Evolutionary conservation across 35 echinoderm and acorn worm species (phyloP).

Genomic region (Lytechinus variegatus): DNA sequence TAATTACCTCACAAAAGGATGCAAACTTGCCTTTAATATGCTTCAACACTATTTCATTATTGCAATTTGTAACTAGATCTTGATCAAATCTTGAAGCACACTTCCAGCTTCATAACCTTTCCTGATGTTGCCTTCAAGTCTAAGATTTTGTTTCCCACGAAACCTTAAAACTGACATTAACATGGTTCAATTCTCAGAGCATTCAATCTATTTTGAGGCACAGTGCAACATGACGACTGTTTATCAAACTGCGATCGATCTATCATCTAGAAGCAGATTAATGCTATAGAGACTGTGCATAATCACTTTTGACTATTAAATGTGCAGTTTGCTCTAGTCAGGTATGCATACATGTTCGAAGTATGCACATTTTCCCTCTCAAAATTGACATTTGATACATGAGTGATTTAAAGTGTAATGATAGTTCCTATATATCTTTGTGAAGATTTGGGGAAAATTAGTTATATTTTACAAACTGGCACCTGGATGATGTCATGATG

Average conservation of each 20-base stretch:
- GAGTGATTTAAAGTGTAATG: too few relatives aligned
- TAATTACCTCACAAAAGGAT: background rate
- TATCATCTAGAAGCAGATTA: background rate
- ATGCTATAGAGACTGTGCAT: background rate
- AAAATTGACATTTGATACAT: too few relatives aligned
- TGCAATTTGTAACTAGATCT: background rate
- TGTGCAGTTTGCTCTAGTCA: background rate
- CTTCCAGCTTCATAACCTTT: background rate
- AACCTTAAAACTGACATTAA: background rate
- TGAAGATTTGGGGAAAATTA: too few relatives aligned
- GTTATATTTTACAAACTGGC: too few relatives aligned
- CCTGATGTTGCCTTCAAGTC: background rate
- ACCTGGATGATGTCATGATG: too few relatives aligned
- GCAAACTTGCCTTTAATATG: background rate
- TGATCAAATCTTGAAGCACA: background rate
- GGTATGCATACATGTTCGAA: too few relatives aligned
- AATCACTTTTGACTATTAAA: background rate
- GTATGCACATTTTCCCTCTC: too few relatives aligned
- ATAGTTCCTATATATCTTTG: too few relatives aligned
- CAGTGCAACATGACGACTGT: background rate
- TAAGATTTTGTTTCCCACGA: background rate
- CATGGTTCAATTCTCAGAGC: background rate
- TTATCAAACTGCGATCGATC: background rate
- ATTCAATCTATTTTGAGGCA: constrained; percentile 5
- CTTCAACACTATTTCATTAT: background rate